Evolutionary conservation across 2,797 vertebrate species (phyloP), one percentile per base, ranked within the genome.

Genomic region (Synaphobranchus kaupii): DNA sequence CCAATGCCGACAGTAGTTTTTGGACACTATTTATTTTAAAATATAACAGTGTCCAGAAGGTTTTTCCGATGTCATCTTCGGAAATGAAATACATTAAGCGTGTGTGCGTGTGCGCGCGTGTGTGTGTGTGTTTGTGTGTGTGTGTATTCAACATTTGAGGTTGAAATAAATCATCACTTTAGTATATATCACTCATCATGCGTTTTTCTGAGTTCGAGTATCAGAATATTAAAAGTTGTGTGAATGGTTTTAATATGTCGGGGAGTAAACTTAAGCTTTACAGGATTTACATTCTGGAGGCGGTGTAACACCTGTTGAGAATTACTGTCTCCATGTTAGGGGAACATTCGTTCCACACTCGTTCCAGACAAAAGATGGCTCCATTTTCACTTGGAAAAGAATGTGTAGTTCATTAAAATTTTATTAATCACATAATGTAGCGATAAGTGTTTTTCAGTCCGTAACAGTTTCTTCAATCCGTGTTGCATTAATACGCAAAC

Each of bases 291-390:
- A 81, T 81, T 81, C 22, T 81, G 44, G 9, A 48, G 78, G 47
- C 44, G 78, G 78, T 48, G 22, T 25, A 81, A 50, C 78, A 81
- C 78, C 78, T 81, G 78, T 81, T 81, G 78, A 81, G 78, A 81
- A 81, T 81, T 81, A 48, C 58, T n/a, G 39, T 25, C 84, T 28
- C 60, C 22, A 34, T 63, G 56, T 63, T 71, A 50, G 28, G 22
- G 25, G 63, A n/a, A 85, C 84, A 28, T 66, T 47, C 84, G 63
- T 50, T 48, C 34, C 58, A 68, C 63, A 28, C 6, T 34, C 31
- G 17, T 39, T n/a, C 63, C 17, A 17, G 44, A 60, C 28, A 20
- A 71, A 60, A 71, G 56, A 44, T 39, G 78, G 78, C 78, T 81
- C 78, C 78, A 81, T 48, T 48, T 81, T 50, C 78, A 81, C 20